A percentile compares a stretch with the other conserved stretches of the same genome.
Conservation (phyloP, 53 echinoderm and acorn worm species). For the Stichopus horrens region DNA sequence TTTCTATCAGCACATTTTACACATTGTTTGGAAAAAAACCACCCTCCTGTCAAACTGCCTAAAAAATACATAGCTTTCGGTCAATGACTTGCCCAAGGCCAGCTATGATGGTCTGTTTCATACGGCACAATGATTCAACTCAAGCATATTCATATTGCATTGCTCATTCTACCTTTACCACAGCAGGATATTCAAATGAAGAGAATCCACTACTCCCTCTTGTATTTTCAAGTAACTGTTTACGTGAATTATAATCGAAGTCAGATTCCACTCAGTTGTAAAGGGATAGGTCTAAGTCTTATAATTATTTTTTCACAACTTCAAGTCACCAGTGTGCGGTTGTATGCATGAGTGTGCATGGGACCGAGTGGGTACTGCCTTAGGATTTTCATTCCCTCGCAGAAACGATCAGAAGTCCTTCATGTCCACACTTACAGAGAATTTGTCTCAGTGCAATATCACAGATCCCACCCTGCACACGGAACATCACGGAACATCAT, state of each 20-base stretch:
- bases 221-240: not conserved
- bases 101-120: not conserved
- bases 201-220: not conserved
- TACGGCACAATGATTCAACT: not conserved
- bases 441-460: too few species aligned
- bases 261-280: not conserved
- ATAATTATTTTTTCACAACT: too few species aligned
- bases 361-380: too few species aligned
- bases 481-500: not conserved
- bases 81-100: not conserved
- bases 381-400: too few species aligned
- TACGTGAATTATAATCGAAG: not conserved
- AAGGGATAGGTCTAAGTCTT: not conserved
- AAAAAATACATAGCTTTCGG: not conserved
- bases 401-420: too few species aligned
- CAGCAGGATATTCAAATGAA: not conserved
- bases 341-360: too few species aligned
- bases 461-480: not conserved
- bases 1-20: too few species aligned
- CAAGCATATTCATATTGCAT: not conserved
- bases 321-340: too few species aligned
- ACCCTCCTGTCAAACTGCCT: not conserved
- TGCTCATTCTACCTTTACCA: not conserved
- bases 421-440: too few species aligned
- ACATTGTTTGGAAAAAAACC: not conserved